phyloP scores from a whole-genome alignment of 1,140 invertebrate genomes.

The Formica exsecta region DNA sequence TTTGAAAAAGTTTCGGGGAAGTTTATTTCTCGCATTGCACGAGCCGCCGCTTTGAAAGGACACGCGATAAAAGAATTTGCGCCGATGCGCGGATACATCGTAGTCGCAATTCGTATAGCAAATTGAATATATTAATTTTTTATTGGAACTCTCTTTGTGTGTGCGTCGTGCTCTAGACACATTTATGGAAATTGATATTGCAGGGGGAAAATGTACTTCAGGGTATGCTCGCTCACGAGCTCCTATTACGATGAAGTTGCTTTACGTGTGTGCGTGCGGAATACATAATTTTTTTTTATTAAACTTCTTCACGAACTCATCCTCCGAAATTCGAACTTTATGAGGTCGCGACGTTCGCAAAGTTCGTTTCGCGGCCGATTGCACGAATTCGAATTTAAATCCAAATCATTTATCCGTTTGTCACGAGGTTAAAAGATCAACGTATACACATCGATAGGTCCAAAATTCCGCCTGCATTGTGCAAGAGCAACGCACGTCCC shows the following conservation, averaged over 20 bases:
- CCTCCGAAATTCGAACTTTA: conserved; percentile 11
- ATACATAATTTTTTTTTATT: conserved; percentile 53
- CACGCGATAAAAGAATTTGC: conserved; percentile 23
- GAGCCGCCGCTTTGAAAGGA: not conserved
- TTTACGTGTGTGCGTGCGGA: not conserved
- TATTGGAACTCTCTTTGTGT: conserved; percentile 9
- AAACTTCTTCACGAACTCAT: conserved; percentile 44
- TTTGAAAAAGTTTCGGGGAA: not conserved
- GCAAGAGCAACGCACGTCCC: not conserved
- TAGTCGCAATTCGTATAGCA: not conserved
- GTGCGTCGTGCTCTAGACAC: not conserved
- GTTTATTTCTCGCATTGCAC: not conserved
- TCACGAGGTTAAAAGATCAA: not conserved
- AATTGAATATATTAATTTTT: conserved; percentile 52
- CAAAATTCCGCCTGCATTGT: conserved; percentile 3
- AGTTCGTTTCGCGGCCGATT: not conserved
- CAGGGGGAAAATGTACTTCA: conserved; percentile 9
- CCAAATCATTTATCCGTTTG: conserved; percentile 44
- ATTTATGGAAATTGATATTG: conserved; percentile 62
- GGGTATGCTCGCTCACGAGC: not conserved
- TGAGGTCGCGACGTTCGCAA: not conserved
- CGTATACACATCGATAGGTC: not conserved
- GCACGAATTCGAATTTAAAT: conserved; percentile 48
- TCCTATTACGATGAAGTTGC: conserved; percentile 23
- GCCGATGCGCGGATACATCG: not conserved